Base-by-base conservation (phyloP, 2,888 invertebrate species). In the Ormyrus pomaceus region DNA sequence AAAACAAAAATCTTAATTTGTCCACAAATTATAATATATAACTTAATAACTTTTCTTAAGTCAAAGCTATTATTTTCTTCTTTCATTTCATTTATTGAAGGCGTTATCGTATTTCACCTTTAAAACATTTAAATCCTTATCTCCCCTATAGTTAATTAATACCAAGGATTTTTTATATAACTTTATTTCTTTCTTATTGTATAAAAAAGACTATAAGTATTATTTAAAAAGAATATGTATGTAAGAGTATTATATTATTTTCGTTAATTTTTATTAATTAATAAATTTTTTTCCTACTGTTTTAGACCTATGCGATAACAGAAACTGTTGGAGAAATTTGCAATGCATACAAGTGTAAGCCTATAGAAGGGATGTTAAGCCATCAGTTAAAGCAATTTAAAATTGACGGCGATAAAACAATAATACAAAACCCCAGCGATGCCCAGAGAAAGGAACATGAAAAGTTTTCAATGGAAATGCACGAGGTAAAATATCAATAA, bases 321-420 rank as follows among this genome's bases (percentile, higher is more conserved):
- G 96, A 97, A 86, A 95, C 95, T 62, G 96, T 99, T 80, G 97
- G 97, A 91, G 98, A 97, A 92, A 95, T 98, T 84, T 96, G 97
- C 83, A 96, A 98, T 84, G 94, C 96, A 68, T 99, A 94, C 92
- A 96, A 97, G 86, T 99, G 99, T 92, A 99, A 99, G 91, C 99
- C 99, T 48, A 96, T 99, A 72, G 99, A 99, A 92, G 99, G 97
- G 84, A 96, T 96, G 97, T 92, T 97, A 73, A 97, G 96, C 87
- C 99, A 99, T 91, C 98, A 99, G 89, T 92, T 99, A 83, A 98
- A 98, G 91, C 97, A 98, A 91, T 97, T 97, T 91, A 96, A 96
- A 90, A 99, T 99, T 89, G 99, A 99, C 91, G 99, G 99, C 19
- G 99, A 99, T 87, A 99, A 99, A 92, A 96, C 97, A 46, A 97